Base-by-base conservation (phyloP, 2,113 vertebrate species). In the Galeopterus variegatus region DNA sequence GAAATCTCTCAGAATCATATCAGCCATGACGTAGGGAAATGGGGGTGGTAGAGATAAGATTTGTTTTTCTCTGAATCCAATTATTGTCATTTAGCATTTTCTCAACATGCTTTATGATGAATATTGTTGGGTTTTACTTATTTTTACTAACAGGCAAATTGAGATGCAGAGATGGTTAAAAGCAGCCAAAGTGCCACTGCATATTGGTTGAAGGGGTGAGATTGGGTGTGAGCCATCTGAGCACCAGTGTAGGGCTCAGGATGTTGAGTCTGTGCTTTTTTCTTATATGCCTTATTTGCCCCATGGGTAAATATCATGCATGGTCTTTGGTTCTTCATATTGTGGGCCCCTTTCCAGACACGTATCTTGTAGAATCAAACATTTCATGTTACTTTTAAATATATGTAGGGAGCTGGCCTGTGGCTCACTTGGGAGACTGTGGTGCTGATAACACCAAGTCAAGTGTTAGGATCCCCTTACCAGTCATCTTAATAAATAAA, bases 81-180 rank as follows among this genome's bases (percentile, higher is more conserved):
- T 93, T 90, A 87, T 81, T 90, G 67, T 93, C 28, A 60, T 69
- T 80, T 76, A 64, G 48, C n/a, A 50, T 96, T 96, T 94, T 33
- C n/a, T 50, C 58, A 52, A 15, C 60, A 13, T 88, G 36, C 48
- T 95, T 93, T 82, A 31, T 87, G 56, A 75, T 48, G 64, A 73
- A 67, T 83, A 54, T 69, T 62, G 21, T 19, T 92, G 52, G 23
- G 6, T 70, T 95, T 70, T 33, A 64, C 24, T 79, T 90, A 45
- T 41, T 54, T 85, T 95, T 93, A 54, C 28, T 67, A 65, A 2
- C 7, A 41, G 67, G 45, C 5, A 92, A 64, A 60, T 90, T 33
- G 54, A 90, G 72, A 58, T 52, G 26, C 36, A 67, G 56, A 64
- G 50, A 54, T 50, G 17, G n/a, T 58, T 54, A 83, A 77, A 75